A percentile compares a stretch with the other conserved stretches of the same genome.
Conservation (phyloP, 2,888 invertebrate genomes). For the Troilus luridus region DNA sequence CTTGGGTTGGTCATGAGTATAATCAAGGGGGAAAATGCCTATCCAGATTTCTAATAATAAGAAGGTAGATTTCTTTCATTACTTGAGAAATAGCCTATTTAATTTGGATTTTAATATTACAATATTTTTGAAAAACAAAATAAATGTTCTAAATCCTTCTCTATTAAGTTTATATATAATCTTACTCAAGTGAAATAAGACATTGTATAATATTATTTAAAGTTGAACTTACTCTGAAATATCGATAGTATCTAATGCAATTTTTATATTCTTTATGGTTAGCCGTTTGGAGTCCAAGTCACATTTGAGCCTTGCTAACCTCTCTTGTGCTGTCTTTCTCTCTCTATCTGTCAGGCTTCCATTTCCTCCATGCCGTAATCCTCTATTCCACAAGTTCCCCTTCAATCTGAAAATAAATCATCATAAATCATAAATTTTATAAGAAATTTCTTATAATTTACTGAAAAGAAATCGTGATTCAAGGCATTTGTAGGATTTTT, state of each 20-base stretch:
- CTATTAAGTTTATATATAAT: no score
- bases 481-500: no score
- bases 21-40: no score
- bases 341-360: constrained; percentile 72
- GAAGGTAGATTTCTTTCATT: no score
- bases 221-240: constrained; percentile 84
- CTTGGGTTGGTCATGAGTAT: no score
- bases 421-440: background rate
- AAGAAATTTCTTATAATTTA: background rate
- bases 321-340: constrained; percentile 74
- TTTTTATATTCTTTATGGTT: constrained; percentile 85
- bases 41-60: no score
- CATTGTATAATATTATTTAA: background rate
- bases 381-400: constrained; percentile 33
- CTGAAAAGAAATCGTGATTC: no score
- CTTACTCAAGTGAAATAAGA: no score
- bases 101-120: no score
- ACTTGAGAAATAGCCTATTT: no score
- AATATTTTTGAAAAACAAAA: no score
- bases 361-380: constrained; percentile 45
- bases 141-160: no score
- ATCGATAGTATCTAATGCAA: constrained; percentile 85
- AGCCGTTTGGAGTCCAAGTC: constrained; percentile 85
- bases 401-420: constrained; percentile 24
- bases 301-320: constrained; percentile 74